These are phyloP conservation scores for Hydroisotoma schaefferi DNA, from an alignment of 2,888 invertebrate genomes.

Conservation along the genomic window DNA sequence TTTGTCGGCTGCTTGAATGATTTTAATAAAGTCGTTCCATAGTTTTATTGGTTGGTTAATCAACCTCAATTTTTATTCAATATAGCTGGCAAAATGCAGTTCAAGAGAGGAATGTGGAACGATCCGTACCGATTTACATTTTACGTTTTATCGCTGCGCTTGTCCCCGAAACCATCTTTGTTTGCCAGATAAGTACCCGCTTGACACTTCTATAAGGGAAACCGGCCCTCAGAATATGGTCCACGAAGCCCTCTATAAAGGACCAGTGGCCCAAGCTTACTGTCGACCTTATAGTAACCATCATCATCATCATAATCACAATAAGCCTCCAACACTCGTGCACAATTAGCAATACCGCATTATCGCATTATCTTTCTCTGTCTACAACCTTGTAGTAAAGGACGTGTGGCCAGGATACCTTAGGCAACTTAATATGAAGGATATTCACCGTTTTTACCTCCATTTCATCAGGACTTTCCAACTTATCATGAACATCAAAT, in stretches of 20 bases:
- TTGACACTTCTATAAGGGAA: neutral
- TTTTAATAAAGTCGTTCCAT: too few relatives aligned
- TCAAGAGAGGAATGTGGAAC: conserved; percentile 62
- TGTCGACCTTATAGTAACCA: conserved; percentile 28
- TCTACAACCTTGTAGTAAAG: too few relatives aligned
- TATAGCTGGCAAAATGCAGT: conserved; percentile 57
- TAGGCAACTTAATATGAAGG: too few relatives aligned
- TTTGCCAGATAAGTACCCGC: conserved; percentile 53
- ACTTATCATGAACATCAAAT: too few relatives aligned
- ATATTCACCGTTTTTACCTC: too few relatives aligned
- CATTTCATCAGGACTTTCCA: too few relatives aligned
- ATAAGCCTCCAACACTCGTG: too few relatives aligned
- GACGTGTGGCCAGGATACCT: too few relatives aligned
- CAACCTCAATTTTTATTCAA: neutral
- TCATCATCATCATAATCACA: too few relatives aligned
- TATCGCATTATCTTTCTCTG: too few relatives aligned
- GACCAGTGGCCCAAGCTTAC: conserved; percentile 27
- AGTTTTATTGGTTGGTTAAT: neutral
- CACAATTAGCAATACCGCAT: too few relatives aligned
- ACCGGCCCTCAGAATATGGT: conserved; percentile 23
- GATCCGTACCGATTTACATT: conserved; percentile 59
- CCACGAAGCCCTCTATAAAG: conserved; percentile 33
- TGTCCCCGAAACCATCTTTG: conserved; percentile 63
- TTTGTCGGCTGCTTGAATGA: neutral
- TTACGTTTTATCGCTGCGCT: conserved; percentile 62